Evolutionary conservation across 2,797 vertebrate genomes (phyloP).

Genomic region (Squalus acanthias): DNA sequence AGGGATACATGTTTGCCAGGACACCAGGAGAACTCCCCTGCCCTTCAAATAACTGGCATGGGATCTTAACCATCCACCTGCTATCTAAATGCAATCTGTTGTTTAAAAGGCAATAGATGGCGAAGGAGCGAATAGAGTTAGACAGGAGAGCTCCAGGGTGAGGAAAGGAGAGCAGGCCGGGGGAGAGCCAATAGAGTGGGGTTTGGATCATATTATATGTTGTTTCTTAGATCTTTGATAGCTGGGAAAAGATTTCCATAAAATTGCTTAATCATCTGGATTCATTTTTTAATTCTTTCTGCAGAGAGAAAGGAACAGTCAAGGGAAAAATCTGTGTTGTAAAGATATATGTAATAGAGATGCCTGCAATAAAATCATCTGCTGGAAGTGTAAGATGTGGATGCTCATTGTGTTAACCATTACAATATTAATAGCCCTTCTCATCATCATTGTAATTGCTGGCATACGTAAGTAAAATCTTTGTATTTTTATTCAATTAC

Average conservation of each 20-base stretch:
- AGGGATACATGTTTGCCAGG: background rate
- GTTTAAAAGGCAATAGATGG: background rate
- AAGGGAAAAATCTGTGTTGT: too few relatives aligned
- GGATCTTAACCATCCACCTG: background rate
- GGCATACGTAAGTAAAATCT: constrained; percentile 24
- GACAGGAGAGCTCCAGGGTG: background rate
- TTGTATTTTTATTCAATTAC: background rate
- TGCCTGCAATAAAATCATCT: background rate
- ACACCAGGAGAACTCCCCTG: background rate
- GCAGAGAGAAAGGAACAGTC: background rate
- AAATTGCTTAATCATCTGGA: background rate
- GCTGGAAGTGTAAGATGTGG: constrained; percentile 24
- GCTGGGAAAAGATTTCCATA: background rate
- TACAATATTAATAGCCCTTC: background rate
- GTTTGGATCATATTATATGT: background rate
- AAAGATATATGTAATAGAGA: too few relatives aligned
- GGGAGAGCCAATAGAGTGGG: background rate
- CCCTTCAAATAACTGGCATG: background rate
- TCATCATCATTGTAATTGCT: background rate
- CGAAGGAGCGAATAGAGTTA: background rate
- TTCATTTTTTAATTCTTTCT: background rate
- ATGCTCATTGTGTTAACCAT: background rate
- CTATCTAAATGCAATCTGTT: background rate
- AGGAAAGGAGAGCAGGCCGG: background rate
- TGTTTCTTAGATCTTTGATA: too few relatives aligned